These are phyloP conservation scores for Gallinago media DNA, from an alignment of 2,113 vertebrate genomes.

Conservation along the genomic window DNA sequence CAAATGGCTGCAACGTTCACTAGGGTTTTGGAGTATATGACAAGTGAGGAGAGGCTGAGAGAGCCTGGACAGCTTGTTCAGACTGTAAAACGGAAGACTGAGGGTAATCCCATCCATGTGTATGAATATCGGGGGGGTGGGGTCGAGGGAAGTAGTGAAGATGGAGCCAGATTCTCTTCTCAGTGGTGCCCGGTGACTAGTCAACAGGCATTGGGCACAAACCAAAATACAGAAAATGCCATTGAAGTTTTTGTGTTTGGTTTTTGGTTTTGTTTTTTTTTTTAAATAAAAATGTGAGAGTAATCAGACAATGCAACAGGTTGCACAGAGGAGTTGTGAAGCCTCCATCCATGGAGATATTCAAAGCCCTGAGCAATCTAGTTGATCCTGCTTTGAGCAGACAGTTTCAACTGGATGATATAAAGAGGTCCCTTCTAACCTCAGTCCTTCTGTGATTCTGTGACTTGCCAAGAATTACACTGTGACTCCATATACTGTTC, in stretches of 20 bases:
- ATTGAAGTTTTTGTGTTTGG: too few relatives aligned
- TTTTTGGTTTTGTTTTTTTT: too few relatives aligned
- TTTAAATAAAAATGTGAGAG: not conserved
- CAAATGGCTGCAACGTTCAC: not conserved
- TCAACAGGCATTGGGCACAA: not conserved
- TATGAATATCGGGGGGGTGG: not conserved
- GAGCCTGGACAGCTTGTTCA: not conserved
- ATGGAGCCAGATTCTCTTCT: not conserved
- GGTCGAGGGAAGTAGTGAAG: fast-evolving
- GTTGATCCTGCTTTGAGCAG: not conserved
- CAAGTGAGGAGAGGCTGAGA: not conserved
- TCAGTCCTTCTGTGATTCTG: not conserved
- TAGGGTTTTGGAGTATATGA: not conserved
- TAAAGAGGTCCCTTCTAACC: not conserved
- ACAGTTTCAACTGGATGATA: not conserved
- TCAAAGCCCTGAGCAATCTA: not conserved
- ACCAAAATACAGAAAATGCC: not conserved
- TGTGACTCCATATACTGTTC: not conserved
- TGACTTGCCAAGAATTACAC: not conserved
- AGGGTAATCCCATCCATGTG: not conserved
- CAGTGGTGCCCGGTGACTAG: too few relatives aligned
- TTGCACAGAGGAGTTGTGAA: fast-evolving
- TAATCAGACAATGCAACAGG: not conserved
- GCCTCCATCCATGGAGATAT: not conserved
- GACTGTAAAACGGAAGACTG: not conserved